Evolutionary conservation across 2,888 invertebrate genomes (phyloP).

Genomic region (Camponotus fellah): DNA sequence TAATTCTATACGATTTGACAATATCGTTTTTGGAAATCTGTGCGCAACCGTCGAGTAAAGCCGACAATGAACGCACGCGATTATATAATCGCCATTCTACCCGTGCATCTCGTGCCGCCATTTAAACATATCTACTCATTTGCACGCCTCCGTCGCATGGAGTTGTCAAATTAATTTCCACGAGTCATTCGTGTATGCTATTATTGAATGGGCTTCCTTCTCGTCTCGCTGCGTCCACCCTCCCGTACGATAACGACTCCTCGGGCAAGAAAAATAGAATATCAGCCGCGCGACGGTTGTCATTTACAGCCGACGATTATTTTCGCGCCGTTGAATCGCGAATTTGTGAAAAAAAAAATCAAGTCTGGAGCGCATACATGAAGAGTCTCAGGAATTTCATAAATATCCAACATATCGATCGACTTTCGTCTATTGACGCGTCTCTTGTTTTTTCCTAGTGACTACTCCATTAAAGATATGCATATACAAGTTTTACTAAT

Average conservation of each 20-base stretch:
- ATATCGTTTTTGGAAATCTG: constrained; percentile 20
- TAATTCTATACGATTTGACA: background rate
- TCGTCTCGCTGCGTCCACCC: constrained; percentile 52
- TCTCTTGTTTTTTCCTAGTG: background rate
- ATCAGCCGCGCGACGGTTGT: constrained; percentile 52
- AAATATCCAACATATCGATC: constrained; percentile 42
- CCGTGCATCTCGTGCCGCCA: constrained; percentile 34
- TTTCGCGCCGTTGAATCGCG: constrained; percentile 64
- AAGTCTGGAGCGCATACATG: constrained; percentile 22
- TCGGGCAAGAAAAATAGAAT: constrained; percentile 55
- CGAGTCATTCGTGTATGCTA: constrained; percentile 47
- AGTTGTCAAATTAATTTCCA: constrained; percentile 71
- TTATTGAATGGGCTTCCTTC: constrained; percentile 50
- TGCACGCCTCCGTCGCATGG: constrained; percentile 51
- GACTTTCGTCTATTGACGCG: background rate
- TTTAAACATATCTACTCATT: constrained; percentile 63
- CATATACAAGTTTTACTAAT: background rate
- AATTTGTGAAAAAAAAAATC: constrained; percentile 43
- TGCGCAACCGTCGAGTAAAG: constrained; percentile 63
- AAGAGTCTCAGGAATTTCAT: constrained; percentile 42
- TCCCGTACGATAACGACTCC: constrained; percentile 39
- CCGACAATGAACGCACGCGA: constrained; percentile 63
- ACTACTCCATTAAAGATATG: background rate
- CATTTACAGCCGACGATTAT: constrained; percentile 72
- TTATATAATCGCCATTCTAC: constrained; percentile 61